Evolutionary conservation across 1,140 invertebrate genomes (phyloP), one percentile per base, ranked within the genome.

Genomic region (Drosophila oshimai): DNA sequence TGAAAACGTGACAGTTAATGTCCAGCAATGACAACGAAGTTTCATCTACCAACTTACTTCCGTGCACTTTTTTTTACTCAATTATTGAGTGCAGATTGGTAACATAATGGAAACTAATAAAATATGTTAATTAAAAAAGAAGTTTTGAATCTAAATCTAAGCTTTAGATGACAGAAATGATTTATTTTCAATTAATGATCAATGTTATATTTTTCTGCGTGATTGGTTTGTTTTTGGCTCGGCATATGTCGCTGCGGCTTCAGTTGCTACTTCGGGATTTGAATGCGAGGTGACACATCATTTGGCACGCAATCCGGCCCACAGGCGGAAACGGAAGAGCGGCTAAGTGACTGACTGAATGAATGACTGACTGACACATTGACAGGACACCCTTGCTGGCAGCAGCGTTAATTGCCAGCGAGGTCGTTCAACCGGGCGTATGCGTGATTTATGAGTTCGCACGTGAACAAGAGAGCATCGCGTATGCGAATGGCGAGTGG

Each of bases 381-480:
- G 28, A 68, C 45, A 74, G 53, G 29, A 51, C 49, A 31, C 42
- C 53, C 51, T 58, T 37, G 46, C 42, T 36, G 65, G 51, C 41
- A 44, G 55, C 64, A 20, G n/a, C 42, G 55, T 80, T 74, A 78
- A 78, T 84, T 84, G 78, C 55, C 81, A 47, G 20, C 70, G 61
- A 51, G 81, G 78, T 87, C 81, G 68, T 87, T 87, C 68, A 87
- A 87, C 81, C 76, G 72, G 68, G 76, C 81, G 76, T 77, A 76
- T 86, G 76, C 76, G 81, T 87, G 80, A 86, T 81, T 81, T 86
- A 76, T 86, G 57, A 55, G 51, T 44, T 44, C 41, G 46, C 74
- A 78, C 79, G 72, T 84, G 77, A 51, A 20, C 9, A 15, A 17
- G 36, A 26, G 29, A 17, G 31, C 3, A 36, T 9, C 28, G 31